Evolutionary conservation across 2,888 invertebrate species (phyloP).

Genomic region (Temnothorax rugatulus): DNA sequence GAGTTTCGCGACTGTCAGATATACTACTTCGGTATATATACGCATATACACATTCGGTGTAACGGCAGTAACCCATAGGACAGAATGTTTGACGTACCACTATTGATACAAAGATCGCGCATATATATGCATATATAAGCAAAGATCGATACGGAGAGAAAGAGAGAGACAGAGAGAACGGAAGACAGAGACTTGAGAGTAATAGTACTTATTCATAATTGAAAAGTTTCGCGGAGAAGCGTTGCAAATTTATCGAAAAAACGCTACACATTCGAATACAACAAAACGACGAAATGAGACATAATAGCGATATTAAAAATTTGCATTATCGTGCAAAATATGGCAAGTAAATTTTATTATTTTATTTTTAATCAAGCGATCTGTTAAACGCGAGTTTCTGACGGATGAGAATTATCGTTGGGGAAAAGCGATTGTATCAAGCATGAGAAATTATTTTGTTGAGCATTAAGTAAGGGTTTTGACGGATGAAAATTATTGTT

Average conservation of each 20-base stretch:
- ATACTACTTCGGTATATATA: slow-evolving; percentile 27
- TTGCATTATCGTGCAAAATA: neutral
- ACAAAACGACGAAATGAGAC: neutral
- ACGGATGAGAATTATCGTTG: neutral
- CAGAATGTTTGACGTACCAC: slow-evolving; percentile 44
- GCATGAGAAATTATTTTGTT: neutral
- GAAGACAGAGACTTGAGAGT: slow-evolving; percentile 11
- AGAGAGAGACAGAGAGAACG: neutral
- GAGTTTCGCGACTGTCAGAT: slow-evolving; percentile 47
- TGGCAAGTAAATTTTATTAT: neutral
- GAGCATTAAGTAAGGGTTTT: neutral
- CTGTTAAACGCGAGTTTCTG: neutral
- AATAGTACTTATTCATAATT: slow-evolving; percentile 33
- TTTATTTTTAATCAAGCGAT: slow-evolving; percentile 13
- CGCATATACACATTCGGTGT: slow-evolving; percentile 10
- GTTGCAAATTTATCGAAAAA: slow-evolving; percentile 39
- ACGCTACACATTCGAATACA: neutral
- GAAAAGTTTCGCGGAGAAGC: slow-evolving; percentile 20
- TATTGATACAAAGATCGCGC: slow-evolving; percentile 53
- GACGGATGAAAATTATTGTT: slow-evolving; percentile 33
- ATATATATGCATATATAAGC: neutral
- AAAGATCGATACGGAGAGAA: slow-evolving; percentile 16
- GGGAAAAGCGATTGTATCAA: neutral
- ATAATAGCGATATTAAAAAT: slow-evolving; percentile 24
- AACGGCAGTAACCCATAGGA: neutral